phyloP scores from a whole-genome alignment of 2,888 invertebrate genomes.

The Abrostola tripartita region DNA sequence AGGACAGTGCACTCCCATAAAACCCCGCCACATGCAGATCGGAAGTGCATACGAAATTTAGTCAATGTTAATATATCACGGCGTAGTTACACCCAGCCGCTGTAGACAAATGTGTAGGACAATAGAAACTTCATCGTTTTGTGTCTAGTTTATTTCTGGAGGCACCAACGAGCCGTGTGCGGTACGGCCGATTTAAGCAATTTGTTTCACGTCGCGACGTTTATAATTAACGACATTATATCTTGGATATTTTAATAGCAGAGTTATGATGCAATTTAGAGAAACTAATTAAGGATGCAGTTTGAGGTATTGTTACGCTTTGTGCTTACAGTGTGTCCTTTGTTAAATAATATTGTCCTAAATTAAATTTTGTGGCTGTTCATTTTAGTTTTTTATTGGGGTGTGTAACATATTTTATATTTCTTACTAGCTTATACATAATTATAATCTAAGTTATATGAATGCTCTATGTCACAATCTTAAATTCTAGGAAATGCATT shows the following conservation, averaged over 20 bases:
- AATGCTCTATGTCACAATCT: too few relatives aligned
- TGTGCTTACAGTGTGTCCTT: constrained; percentile 1
- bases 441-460: too few relatives aligned
- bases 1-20: constrained; percentile 43
- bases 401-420: too few relatives aligned
- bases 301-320: constrained; percentile 7
- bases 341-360: too few relatives aligned
- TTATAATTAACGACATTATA: constrained; percentile 45
- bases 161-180: constrained; percentile 62
- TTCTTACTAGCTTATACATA: too few relatives aligned
- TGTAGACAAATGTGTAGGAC: constrained; percentile 53
- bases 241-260: constrained; percentile 22
- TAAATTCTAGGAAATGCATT: too few relatives aligned
- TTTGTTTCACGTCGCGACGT: constrained; percentile 60
- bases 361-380: too few relatives aligned
- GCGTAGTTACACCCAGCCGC: constrained; percentile 49
- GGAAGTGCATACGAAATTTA: constrained; percentile 52
- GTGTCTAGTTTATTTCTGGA: constrained; percentile 78
- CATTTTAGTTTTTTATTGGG: too few relatives aligned
- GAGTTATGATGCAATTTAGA: constrained; percentile 23
- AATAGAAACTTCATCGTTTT: constrained; percentile 64
- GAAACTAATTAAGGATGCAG: constrained; percentile 7
- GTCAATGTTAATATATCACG: constrained; percentile 53
- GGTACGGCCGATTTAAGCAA: constrained; percentile 69
- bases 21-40: constrained; percentile 50